Base-by-base conservation (phyloP, 2,888 invertebrate genomes). In the Dioctria rufipes region DNA sequence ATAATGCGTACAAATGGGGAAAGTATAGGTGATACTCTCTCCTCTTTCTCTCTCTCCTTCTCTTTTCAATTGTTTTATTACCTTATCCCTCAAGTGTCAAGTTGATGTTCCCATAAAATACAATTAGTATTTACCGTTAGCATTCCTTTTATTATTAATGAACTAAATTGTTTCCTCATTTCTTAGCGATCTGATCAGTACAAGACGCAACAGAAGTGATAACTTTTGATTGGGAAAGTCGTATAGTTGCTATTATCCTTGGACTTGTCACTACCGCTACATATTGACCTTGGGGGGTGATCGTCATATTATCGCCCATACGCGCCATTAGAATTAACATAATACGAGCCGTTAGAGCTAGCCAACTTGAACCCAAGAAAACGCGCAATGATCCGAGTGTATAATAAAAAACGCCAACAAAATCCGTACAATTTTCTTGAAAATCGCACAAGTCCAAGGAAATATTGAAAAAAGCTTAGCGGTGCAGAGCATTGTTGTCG, bases 381-480 rank as follows among this genome's bases (percentile, higher is more conserved):
- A 13, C 46, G 61, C 13, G 43, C 61, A 61, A 51, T 37, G 75
- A 25, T 25, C 25, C 25, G 25, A 25, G 25, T 25, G 25, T 25
- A 25, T 25, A 25, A 25, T 25, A 25, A 25, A 25, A 25, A 25
- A 25, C 25, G 0, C 25, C 25, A 25, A 25, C 25, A 25, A 25
- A 75, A 75, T 49, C 58, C 51, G 54, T 66, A 43, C 54, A 11
- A 54, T 66, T 78, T 78, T 78, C 78, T 66, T 78, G 78, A 78
- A 78, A 78, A 66, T 54, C 66, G 78, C 42, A 66, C 78, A 78
- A 78, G 78, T 78, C 78, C 78, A 78, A 78, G 78, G 78, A 78
- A 78, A 46, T 25, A 78, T 78, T 49, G 60, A 4, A 63, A 73
- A 75, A 75, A 75, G 58, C 73, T 73, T 42, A 13, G 25, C 61